Conservation (phyloP, 1,140 invertebrate genomes). For the Homalodisca vitripennis region DNA sequence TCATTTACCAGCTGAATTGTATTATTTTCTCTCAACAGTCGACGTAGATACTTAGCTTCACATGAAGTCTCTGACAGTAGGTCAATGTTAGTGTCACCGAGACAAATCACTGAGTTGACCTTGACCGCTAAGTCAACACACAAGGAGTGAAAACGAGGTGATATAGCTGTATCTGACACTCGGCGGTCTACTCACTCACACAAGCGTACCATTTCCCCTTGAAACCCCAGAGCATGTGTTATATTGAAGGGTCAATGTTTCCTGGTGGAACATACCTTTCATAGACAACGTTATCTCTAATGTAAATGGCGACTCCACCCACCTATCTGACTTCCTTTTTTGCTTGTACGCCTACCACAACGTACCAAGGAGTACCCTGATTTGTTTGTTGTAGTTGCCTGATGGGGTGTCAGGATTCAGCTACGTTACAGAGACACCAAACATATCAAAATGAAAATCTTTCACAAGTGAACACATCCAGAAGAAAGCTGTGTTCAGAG, state of each 20-base stretch:
- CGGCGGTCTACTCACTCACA: neutral
- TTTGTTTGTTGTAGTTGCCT: too few relatives aligned
- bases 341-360: neutral
- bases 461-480: neutral
- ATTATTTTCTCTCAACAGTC: neutral
- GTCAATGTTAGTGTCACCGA: slow-evolving; percentile 1
- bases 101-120: neutral
- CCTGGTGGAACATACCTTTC: neutral
- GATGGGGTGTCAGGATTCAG: neutral
- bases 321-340: neutral
- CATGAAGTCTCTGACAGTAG: neutral
- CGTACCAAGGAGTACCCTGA: neutral
- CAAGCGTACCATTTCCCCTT: neutral
- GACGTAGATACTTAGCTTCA: neutral
- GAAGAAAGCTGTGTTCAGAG: neutral
- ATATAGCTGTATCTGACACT: neutral
- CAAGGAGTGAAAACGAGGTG: neutral
- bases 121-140: neutral
- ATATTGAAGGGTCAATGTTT: neutral
- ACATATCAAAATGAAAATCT: neutral
- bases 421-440: neutral
- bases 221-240: neutral
- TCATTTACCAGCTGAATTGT: slow-evolving; percentile 1
- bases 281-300: neutral
- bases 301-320: neutral